Base-by-base conservation (phyloP, 1,140 invertebrate species). In the Drosophila serrata region DNA sequence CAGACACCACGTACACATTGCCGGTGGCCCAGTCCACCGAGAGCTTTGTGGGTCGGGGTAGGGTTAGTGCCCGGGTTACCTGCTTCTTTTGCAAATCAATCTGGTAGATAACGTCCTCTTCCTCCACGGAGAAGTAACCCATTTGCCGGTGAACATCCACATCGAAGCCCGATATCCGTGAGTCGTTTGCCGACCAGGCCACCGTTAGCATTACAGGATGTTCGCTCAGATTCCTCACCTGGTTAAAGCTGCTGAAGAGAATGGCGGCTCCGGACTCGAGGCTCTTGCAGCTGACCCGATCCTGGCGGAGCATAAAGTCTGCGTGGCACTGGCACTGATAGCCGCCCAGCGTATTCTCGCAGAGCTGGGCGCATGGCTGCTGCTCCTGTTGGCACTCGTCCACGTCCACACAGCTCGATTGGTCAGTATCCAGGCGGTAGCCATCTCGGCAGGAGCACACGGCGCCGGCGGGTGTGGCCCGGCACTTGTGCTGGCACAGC, bases 1-100 rank as follows among this genome's bases (percentile, higher is more conserved):
- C 95, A 82, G 96, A 95, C 58, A 95, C 95, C 87, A 95, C 97
- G 82, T 97, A 97, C 1, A 97, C 93, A 78, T 97, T 97, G 15
- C 95, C 87, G 3, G 85, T 74, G 13, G 96, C 93, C 97, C 97
- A 97, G 85, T 98, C 97, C 7, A 97, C 94, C 0, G 96, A 94
- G 19, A 98, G 81, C 72, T 95, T 94, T 69, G 94, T 94, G 0
- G 97, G 97, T 39, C 77, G 94, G 11, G 94, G 94, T 7, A 96
- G 78, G 5, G 94, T 94, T 0, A 94, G 92, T 1, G 95, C 94
- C 0, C 90, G 77, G 7, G 85, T 61, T 7, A 91, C 53, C 17
- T 79, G 64, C 13, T 72, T 86, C 7, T 76, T 84, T 2, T 81
- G 75, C 40, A 91, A 31, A 33, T 91, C 75, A 13, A 86, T 64